These are phyloP conservation scores for Cavia aperea DNA, from an alignment of 2,113 vertebrate genomes.

Conservation along the genomic window DNA sequence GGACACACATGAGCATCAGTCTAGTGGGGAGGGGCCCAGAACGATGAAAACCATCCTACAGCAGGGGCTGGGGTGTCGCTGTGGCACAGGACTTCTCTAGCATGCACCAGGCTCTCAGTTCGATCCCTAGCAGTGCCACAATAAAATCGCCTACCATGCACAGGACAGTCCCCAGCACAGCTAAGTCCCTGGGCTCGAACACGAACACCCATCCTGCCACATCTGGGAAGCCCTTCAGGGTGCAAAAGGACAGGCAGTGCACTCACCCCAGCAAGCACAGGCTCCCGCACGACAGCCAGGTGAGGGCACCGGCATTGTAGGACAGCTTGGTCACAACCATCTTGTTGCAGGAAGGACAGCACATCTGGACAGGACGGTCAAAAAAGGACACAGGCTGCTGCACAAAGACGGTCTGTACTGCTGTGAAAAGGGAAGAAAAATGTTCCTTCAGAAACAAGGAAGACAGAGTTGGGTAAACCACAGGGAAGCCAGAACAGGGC, in stretches of 20 bases:
- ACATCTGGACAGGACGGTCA: conserved; percentile 81
- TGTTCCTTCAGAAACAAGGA: not conserved
- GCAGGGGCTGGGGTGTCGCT: not conserved
- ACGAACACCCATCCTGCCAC: not conserved
- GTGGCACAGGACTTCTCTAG: not conserved
- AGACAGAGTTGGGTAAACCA: rapidly evolving
- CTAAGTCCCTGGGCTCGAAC: not conserved
- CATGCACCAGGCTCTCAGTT: not conserved
- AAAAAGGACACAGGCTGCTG: conserved; percentile 74
- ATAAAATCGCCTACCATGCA: not conserved
- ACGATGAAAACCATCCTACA: rapidly evolving
- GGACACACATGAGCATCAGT: not conserved
- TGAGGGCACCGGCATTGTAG: conserved; percentile 77
- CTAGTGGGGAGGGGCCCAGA: not conserved
- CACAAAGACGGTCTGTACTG: conserved; percentile 83
- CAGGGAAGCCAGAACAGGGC: rapidly evolving
- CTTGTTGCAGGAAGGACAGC: conserved; percentile 82
- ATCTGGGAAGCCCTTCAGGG: not conserved
- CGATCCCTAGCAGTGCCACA: not conserved
- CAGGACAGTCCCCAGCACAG: not conserved
- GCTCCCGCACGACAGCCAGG: conserved; percentile 86
- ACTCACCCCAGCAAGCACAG: conserved; percentile 85
- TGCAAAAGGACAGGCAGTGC: not conserved
- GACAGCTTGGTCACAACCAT: conserved; percentile 79
- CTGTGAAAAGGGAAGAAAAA: not conserved